Percentiles rank a stretch among this genome's conserved stretches.
Conservation (phyloP, 1,140 invertebrate species). For the Apis florea region DNA sequence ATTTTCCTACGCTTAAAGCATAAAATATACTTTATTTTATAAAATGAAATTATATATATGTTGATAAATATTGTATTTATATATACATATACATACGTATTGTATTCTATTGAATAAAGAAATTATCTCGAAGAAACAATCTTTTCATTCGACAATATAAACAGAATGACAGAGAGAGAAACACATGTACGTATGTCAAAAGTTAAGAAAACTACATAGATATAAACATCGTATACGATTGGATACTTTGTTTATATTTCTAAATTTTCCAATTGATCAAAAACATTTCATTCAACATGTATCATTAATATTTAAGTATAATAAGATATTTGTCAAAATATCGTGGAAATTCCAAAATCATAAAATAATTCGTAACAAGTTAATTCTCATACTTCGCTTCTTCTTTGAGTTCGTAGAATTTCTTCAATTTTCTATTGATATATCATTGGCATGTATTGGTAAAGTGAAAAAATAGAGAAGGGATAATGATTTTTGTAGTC, state of each 20-base stretch:
- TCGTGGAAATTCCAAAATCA: neutral
- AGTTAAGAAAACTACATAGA: neutral
- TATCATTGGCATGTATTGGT: too few species aligned
- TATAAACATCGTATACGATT: too few species aligned
- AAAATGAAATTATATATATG: too few species aligned
- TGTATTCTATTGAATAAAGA: too few species aligned
- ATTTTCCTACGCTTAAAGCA: too few species aligned
- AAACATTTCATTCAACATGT: neutral
- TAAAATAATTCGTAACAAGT: neutral
- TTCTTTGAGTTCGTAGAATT: too few species aligned
- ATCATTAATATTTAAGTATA: neutral
- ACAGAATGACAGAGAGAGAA: neutral
- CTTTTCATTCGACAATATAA: neutral
- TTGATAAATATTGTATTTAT: too few species aligned
- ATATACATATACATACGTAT: too few species aligned
- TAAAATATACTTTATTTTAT: too few species aligned
- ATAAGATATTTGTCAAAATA: neutral
- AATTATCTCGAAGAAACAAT: neutral
- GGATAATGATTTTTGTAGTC: neutral
- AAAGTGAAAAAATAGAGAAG: neutral
- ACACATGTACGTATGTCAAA: neutral
- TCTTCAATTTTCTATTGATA: constrained; percentile 3
- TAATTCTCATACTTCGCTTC: too few species aligned
- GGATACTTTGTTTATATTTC: neutral
- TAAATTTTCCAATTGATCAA: neutral